Percentiles rank a stretch among this genome's conserved stretches.
These are phyloP conservation scores for Pedetes capensis DNA, from an alignment of 2,113 vertebrate genomes.

Conservation along the genomic window DNA sequence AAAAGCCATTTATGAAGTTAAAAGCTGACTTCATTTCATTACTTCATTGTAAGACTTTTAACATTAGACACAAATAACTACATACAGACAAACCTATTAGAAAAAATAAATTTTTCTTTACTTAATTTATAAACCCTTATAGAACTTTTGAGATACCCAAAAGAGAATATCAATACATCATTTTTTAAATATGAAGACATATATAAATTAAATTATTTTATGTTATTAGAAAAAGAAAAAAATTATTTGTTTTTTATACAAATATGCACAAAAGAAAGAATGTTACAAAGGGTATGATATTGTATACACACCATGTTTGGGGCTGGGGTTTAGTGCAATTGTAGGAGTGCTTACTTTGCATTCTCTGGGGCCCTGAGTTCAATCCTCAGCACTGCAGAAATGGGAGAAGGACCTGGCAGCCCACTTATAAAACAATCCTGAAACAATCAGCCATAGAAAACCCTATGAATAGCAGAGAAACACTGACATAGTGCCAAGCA, in stretches of 20 bases:
- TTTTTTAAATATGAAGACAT: background rate
- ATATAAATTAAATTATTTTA: background rate
- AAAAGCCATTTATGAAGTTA: background rate
- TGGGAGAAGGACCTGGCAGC: too few species aligned
- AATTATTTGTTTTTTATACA: background rate
- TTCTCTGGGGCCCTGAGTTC: too few species aligned
- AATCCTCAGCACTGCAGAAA: too few species aligned
- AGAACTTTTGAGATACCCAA: background rate
- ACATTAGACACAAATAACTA: background rate
- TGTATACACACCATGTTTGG: background rate
- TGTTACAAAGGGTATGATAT: background rate
- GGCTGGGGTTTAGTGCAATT: too few species aligned
- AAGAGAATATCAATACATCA: background rate
- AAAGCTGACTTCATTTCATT: background rate
- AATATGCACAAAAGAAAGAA: background rate
- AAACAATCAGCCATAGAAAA: too few species aligned
- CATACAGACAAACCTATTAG: background rate
- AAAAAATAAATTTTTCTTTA: constrained; percentile 1
- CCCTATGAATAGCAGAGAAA: too few species aligned
- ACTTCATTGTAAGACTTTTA: background rate
- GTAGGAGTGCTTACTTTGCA: too few species aligned
- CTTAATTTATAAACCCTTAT: background rate
- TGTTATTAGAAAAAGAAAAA: background rate
- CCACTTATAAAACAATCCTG: too few species aligned
- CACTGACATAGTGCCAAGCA: too few species aligned